These are phyloP conservation scores for Helobdella robusta DNA, from an alignment of 2,888 invertebrate genomes.

Conservation along the genomic window DNA sequence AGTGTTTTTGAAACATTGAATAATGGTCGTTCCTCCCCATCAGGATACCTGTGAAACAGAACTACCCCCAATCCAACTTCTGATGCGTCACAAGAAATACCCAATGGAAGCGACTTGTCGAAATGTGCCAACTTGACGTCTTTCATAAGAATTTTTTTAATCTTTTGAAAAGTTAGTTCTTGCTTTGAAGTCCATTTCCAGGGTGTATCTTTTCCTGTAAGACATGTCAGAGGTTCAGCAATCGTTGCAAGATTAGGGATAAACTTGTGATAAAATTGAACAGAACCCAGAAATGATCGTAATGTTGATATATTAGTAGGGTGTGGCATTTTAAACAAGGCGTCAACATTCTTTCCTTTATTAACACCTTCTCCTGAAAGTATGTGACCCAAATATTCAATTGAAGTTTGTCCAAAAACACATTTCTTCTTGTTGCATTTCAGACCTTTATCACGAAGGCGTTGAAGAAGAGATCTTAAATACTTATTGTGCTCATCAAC, in stretches of 20 bases:
- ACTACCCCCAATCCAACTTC: constrained; percentile 31
- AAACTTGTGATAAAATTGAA: constrained; percentile 30
- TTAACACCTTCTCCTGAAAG: background rate
- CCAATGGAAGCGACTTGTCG: constrained; percentile 24
- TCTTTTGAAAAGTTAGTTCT: constrained; percentile 19
- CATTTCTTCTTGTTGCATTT: background rate
- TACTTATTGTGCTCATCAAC: background rate
- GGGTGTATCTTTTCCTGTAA: constrained; percentile 23
- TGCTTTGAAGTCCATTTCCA: constrained; percentile 22
- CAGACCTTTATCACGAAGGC: constrained; percentile 1
- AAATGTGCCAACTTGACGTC: constrained; percentile 30
- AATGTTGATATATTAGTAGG: constrained; percentile 21
- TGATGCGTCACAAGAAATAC: constrained; percentile 32
- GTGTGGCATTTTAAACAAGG: background rate
- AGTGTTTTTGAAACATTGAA: constrained; percentile 28
- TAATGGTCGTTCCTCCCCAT: constrained; percentile 29
- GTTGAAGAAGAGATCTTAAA: background rate
- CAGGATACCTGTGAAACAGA: constrained; percentile 29
- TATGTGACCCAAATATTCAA: background rate
- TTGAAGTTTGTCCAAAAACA: background rate
- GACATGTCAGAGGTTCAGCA: constrained; percentile 27
- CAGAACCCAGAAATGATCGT: constrained; percentile 26
- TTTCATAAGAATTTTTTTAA: background rate
- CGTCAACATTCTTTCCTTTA: constrained; percentile 3
- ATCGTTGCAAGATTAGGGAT: constrained; percentile 26